A percentile compares a stretch with the other conserved stretches of the same genome.
phyloP scores from a whole-genome alignment of 2,888 invertebrate species.

The Automeris io region DNA sequence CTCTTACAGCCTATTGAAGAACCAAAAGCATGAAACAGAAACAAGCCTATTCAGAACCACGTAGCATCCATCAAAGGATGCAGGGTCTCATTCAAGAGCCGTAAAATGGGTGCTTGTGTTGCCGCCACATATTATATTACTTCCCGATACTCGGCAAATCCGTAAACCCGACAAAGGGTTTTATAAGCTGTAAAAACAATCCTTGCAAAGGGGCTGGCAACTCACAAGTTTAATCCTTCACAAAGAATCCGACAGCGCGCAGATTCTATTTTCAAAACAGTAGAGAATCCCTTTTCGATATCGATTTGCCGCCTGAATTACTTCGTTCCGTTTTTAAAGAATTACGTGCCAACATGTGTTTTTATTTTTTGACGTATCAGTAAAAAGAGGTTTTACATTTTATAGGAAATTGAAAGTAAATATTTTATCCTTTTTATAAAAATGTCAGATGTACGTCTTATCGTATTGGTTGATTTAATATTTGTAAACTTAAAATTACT shows the following conservation, averaged over 20 bases:
- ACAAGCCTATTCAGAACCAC: conserved; percentile 59
- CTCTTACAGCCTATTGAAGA: conserved; percentile 22
- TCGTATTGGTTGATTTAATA: too few relatives aligned
- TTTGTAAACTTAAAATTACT: too few relatives aligned
- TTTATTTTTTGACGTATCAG: too few relatives aligned
- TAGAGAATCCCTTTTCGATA: conserved; percentile 70
- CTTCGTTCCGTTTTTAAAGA: conserved; percentile 38
- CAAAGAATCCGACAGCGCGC: conserved; percentile 55
- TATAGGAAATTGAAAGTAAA: too few relatives aligned
- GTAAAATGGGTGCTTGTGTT: conserved; percentile 48
- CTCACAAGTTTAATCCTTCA: conserved; percentile 60
- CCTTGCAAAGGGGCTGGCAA: conserved; percentile 33
- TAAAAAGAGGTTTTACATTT: too few relatives aligned
- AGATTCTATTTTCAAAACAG: conserved; percentile 70
- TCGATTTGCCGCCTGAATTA: conserved; percentile 70
- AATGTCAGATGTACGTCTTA: too few relatives aligned
- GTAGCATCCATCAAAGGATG: conserved; percentile 55
- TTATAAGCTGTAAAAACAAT: conserved; percentile 73
- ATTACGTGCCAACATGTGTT: conserved; percentile 41
- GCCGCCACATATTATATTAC: conserved; percentile 39
- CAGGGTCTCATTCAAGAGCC: conserved; percentile 51
- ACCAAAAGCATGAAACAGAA: conserved; percentile 61
- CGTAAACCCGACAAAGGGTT: conserved; percentile 69
- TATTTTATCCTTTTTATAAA: too few relatives aligned
- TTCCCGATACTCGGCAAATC: conserved; percentile 38